Base-by-base conservation (phyloP, 2,888 invertebrate genomes). In the Agriopis marginaria region DNA sequence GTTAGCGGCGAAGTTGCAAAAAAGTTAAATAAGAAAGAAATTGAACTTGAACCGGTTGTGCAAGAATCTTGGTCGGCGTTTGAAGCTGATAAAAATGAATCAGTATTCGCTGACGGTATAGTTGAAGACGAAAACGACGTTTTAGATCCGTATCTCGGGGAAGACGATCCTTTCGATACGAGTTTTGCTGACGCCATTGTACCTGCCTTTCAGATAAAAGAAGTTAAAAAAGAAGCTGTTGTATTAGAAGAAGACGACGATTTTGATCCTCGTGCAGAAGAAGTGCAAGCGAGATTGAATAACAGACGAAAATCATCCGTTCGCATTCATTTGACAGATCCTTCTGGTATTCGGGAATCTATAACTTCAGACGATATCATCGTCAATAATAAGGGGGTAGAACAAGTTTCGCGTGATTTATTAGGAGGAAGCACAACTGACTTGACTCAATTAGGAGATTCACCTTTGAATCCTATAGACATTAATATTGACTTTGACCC, bases 81-180 rank as follows among this genome's bases (percentile, higher is more conserved):
- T 86, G 96, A 95, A 86, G 94, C 95, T 0, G 89, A 92, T 80
- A 92, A 91, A 80, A 91, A 87, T 82, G 92, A 91, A 72, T 82
- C 82, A 56, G 93, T 91, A 54, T 93, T 92, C 77, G 93, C 94
- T 42, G 93, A 92, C 76, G 83, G 89, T 63, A 91, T 94, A 63
- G 87, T 89, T 40, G 94, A 94, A 82, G 93, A 95, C 82, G 90
- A 92, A 76, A 87, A 92, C 73, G 93, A 94, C 79, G 83, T 90
- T 5, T 65, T 88, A 73, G 92, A 92, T 78, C 91, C 89, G 62
- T 95, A 95, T 82, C 82, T 92, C 74, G 95, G 95, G 74, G 95
- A 95, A 80, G 96, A 95, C 79, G 98, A 98, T 95, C 98, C 98
- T 0, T 98, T 98, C 81, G 98, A 98, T 82, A 98, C 98, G 32